phyloP scores from a whole-genome alignment of 1,140 invertebrate genomes.

The Drosophila busckii region DNA sequence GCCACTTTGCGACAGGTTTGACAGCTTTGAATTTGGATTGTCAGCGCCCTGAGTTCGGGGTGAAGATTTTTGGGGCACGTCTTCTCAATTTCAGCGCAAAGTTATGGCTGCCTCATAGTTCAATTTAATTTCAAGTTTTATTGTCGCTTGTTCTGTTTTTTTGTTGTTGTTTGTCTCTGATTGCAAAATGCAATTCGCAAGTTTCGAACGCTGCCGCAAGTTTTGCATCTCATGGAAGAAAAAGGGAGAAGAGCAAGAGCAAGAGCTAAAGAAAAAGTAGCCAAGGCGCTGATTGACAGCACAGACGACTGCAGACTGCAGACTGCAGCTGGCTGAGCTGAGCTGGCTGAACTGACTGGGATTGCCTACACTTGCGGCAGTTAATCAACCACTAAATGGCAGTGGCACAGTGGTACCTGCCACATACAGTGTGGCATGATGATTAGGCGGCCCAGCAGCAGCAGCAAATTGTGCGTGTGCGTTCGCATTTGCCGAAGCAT shows the following conservation, averaged over 20 bases:
- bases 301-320: background rate
- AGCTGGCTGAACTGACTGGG: background rate
- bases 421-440: slow-evolving; percentile 16
- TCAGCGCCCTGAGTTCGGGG: slow-evolving; percentile 26
- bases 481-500: slow-evolving; percentile 7
- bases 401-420: slow-evolving; percentile 27
- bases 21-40: slow-evolving; percentile 66
- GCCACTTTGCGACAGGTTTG: slow-evolving; percentile 73
- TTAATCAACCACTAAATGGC: slow-evolving; percentile 61
- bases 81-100: slow-evolving; percentile 38
- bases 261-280: too few relatives aligned
- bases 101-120: slow-evolving; percentile 47
- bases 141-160: background rate
- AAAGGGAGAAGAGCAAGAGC: slow-evolving; percentile 5
- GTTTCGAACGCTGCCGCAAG: slow-evolving; percentile 42
- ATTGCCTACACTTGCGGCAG: slow-evolving; percentile 18
- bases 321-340: background rate
- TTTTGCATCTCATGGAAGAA: slow-evolving; percentile 26
- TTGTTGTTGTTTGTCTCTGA: slow-evolving; percentile 42
- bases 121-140: slow-evolving; percentile 59
- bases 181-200: slow-evolving; percentile 69
- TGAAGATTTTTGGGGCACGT: slow-evolving; percentile 7
- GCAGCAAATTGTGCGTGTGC: background rate
- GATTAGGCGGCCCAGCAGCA: slow-evolving; percentile 28
- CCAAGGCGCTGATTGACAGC: too few relatives aligned